Conservation (phyloP, 2,113 vertebrate species). For the Xiphophorus maculatus region DNA sequence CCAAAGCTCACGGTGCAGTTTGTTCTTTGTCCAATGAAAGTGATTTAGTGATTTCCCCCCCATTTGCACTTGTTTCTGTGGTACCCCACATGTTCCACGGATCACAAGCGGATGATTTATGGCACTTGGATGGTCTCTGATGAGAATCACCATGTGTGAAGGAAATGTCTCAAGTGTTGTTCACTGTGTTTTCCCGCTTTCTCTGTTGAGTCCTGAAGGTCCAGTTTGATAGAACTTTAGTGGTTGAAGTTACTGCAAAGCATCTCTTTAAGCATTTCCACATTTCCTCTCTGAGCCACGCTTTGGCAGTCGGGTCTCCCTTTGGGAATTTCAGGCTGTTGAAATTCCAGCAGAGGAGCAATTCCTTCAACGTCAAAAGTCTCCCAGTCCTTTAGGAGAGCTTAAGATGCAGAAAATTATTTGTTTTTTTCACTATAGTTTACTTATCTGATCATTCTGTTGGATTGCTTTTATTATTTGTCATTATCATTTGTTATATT, state of each 20-base stretch:
- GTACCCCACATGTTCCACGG: conserved; percentile 12
- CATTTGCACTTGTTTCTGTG: conserved; percentile 22
- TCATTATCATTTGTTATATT: too few relatives aligned
- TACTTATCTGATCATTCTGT: too few relatives aligned
- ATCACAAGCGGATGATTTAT: conserved; percentile 49
- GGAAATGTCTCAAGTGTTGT: conserved; percentile 34
- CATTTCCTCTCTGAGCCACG: conserved; percentile 14
- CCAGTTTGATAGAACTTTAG: conserved; percentile 60
- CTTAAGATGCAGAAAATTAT: background rate
- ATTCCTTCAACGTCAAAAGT: conserved; percentile 19
- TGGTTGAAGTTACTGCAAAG: conserved; percentile 31
- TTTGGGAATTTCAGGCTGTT: conserved; percentile 47
- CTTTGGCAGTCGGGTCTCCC: conserved; percentile 40
- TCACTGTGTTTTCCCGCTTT: conserved; percentile 28
- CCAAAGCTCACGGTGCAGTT: background rate
- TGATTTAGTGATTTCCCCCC: conserved; percentile 23
- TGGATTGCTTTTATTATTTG: too few relatives aligned
- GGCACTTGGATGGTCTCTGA: conserved; percentile 22
- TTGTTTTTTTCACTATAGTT: too few relatives aligned
- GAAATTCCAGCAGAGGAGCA: conserved; percentile 33
- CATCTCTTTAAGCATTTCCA: conserved; percentile 32
- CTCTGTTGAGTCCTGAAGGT: conserved; percentile 35
- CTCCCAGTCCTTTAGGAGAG: conserved; percentile 7
- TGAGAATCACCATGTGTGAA: conserved; percentile 23
- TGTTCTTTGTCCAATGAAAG: conserved; percentile 21